Evolutionary conservation across 1,140 invertebrate species (phyloP).

Genomic region (Eubasilissa regina): DNA sequence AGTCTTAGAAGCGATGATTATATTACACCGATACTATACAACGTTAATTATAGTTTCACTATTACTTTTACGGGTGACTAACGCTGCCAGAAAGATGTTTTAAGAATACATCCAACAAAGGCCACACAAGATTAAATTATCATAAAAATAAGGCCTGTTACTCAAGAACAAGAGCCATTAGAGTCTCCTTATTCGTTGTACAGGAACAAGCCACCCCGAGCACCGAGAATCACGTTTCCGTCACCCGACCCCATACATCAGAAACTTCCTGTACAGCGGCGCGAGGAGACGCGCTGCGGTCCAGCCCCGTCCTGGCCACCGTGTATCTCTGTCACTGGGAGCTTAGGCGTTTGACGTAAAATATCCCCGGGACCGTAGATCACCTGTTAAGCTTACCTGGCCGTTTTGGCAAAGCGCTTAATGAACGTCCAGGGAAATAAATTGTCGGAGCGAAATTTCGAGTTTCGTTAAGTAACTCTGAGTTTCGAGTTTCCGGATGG

Average conservation of each 20-base stretch:
- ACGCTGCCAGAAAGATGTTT: no score
- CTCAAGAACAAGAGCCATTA: background rate
- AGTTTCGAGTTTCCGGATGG: background rate
- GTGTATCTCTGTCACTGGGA: conserved; percentile 23
- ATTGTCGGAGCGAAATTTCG: background rate
- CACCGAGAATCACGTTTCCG: conserved; percentile 11
- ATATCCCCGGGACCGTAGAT: conserved; percentile 16
- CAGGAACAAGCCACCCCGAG: background rate
- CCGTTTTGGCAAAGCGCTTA: conserved; percentile 33
- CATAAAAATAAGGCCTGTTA: no score
- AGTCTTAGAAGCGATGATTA: no score
- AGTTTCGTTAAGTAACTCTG: background rate
- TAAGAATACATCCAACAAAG: no score
- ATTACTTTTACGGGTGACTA: no score
- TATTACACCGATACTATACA: no score
- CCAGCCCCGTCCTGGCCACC: background rate
- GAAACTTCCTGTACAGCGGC: background rate
- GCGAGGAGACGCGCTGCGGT: background rate
- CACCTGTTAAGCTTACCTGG: conserved; percentile 31
- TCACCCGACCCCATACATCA: conserved; percentile 11
- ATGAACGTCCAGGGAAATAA: conserved; percentile 21
- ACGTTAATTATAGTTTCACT: no score
- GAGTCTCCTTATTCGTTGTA: background rate
- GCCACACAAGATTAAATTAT: no score
- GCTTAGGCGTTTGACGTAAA: conserved; percentile 28